A percentile compares a stretch with the other conserved stretches of the same genome.
These are phyloP conservation scores for Anser brachyrhynchus DNA, from an alignment of 2,113 vertebrate species.

Conservation along the genomic window DNA sequence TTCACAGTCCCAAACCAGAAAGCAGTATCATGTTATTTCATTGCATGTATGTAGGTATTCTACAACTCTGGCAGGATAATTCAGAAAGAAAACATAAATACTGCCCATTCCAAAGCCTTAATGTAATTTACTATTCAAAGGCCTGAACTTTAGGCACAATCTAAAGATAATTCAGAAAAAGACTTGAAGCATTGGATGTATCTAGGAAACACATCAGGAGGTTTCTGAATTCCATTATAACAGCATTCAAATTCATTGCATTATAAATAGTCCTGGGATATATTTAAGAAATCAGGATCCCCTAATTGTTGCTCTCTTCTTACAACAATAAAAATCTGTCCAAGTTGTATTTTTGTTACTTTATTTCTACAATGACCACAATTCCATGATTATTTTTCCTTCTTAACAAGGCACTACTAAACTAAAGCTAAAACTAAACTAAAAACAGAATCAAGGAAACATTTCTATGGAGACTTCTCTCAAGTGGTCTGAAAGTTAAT, in stretches of 20 bases:
- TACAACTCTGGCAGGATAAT: background rate
- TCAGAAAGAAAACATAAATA: background rate
- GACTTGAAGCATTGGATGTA: background rate
- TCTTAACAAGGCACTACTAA: background rate
- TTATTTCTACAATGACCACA: background rate
- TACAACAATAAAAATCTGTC: background rate
- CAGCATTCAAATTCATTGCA: background rate
- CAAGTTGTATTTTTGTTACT: background rate
- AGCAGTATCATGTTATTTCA: background rate
- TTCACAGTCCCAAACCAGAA: slow-evolving; percentile 25
- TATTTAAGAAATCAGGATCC: background rate
- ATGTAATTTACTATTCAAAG: background rate
- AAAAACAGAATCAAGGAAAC: background rate
- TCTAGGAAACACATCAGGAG: background rate
- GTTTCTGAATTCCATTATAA: background rate
- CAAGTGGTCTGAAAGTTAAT: background rate
- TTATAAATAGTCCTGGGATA: background rate
- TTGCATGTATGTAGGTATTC: background rate
- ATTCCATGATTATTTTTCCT: background rate
- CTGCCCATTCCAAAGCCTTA: background rate
- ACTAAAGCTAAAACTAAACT: background rate
- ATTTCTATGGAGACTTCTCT: background rate
- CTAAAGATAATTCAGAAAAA: background rate
- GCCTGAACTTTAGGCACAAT: background rate
- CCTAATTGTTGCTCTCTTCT: background rate